Base-by-base conservation (phyloP, 2,113 vertebrate species). In the Amphiprion percula region DNA sequence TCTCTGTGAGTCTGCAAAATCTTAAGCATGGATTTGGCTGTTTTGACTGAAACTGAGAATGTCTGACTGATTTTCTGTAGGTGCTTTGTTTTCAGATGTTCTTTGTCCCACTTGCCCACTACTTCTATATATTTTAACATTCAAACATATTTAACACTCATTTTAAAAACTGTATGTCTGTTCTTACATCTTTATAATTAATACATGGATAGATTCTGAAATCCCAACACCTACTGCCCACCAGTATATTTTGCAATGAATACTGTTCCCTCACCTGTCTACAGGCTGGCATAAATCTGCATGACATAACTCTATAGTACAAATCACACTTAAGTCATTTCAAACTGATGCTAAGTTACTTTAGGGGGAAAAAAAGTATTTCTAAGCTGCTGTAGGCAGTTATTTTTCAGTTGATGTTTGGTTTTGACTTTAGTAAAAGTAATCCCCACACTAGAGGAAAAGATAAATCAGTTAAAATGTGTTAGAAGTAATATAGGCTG, bases 381-480 rank as follows among this genome's bases (percentile, higher is more conserved):
- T 82, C 64, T 71, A 77, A 82, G 69, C 69, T 67, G 4, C 67
- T 65, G 55, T 54, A 37, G 47, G 55, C 39, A 44, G 65, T 60
- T 62, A 84, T 89, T 30, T 79, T 66, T 19, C 44, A 66, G 59
- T 71, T 80, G 84, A 84, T 78, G 46, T 70, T 74, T 62, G 61
- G 59, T 71, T 76, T 76, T 8, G 62, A 77, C 70, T 85, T 72
- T 16, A 74, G 68, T 30, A 66, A 68, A 69, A 66, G 44, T 80
- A 80, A 83, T 84, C 79, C 69, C 74, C 28, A 9, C 23, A 58
- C 47, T 37, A 37, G 16, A 6, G 65, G 60, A 73, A 61, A 77
- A 64, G 54, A 74, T 37, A 64, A 71, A 62, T 77, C 73, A 88
- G 75, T 88, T 55, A 68, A 33, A 82, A 74, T 44, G 58, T 79